Percentiles rank a stretch among this genome's conserved stretches.
Evolutionary conservation across 2,113 vertebrate species (phyloP).

Genomic region (Mystacornis crossleyi): DNA sequence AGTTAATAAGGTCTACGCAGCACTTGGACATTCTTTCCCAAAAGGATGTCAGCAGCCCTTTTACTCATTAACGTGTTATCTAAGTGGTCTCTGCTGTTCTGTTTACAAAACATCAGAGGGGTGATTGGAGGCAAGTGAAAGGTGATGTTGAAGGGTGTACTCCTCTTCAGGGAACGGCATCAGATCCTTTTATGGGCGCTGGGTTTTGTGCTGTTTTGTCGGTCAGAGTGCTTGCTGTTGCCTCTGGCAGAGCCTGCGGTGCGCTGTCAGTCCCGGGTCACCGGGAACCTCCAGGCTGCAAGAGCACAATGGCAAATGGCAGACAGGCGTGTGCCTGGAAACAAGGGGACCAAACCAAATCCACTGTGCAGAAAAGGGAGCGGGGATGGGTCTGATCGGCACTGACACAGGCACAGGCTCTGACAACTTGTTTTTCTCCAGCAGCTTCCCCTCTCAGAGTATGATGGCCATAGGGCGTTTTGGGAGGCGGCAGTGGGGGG

Average conservation of each 20-base stretch:
- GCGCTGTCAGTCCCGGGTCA: neutral
- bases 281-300: neutral
- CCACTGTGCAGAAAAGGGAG: neutral
- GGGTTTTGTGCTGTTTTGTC: neutral
- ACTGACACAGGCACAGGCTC: neutral
- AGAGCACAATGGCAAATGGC: neutral
- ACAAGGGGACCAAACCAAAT: neutral
- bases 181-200: neutral
- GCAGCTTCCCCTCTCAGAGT: neutral
- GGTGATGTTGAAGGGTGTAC: neutral
- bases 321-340: neutral
- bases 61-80: neutral
- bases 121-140: neutral
- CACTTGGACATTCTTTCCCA: neutral
- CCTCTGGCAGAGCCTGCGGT: neutral
- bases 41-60: neutral
- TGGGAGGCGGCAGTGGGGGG: neutral
- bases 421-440: neutral
- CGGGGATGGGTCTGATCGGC: neutral
- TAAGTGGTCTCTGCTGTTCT: neutral
- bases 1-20: neutral
- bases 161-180: neutral
- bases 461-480: neutral
- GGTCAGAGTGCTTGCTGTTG: neutral
- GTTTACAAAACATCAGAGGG: neutral